A percentile compares a stretch with the other conserved stretches of the same genome.
Evolutionary conservation across 2,797 vertebrate genomes (phyloP).

Genomic region (Megaceryle alcyon): DNA sequence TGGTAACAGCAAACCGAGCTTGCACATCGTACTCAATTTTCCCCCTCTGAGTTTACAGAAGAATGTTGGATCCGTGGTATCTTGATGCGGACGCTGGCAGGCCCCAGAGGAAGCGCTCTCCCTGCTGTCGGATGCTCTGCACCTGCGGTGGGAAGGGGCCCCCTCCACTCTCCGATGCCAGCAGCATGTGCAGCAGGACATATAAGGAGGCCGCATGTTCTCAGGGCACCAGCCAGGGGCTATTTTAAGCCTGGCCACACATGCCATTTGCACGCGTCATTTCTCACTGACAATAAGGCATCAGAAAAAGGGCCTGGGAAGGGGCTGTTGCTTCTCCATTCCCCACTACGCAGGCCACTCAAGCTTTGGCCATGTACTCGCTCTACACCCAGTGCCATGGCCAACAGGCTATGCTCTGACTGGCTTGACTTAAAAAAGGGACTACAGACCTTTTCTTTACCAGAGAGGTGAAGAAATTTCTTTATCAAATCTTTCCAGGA

Average conservation of each 20-base stretch:
- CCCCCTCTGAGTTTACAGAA: neutral
- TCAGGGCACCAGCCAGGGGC: slow-evolving; percentile 71
- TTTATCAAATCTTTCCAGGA: neutral
- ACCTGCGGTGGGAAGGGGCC: neutral
- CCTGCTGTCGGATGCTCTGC: accelerated
- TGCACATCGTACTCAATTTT: accelerated
- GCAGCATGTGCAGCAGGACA: slow-evolving; percentile 73
- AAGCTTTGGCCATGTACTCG: accelerated
- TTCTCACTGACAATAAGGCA: slow-evolving; percentile 78
- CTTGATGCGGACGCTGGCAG: neutral
- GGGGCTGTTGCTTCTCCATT: neutral
- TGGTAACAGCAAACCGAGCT: neutral
- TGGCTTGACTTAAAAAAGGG: accelerated
- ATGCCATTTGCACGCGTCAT: slow-evolving; percentile 89
- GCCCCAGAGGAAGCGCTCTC: neutral
- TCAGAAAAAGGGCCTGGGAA: neutral
- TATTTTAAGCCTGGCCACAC: slow-evolving; percentile 89
- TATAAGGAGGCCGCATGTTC: slow-evolving; percentile 83
- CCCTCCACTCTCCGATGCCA: neutral
- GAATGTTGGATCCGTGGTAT: no score
- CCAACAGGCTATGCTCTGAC: neutral
- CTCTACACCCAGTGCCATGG: accelerated
- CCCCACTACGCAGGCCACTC: neutral
- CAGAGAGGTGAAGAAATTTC: neutral
- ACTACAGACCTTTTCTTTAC: neutral